Conservation (phyloP, 2,888 invertebrate species). For the Eupeodes luniger region DNA sequence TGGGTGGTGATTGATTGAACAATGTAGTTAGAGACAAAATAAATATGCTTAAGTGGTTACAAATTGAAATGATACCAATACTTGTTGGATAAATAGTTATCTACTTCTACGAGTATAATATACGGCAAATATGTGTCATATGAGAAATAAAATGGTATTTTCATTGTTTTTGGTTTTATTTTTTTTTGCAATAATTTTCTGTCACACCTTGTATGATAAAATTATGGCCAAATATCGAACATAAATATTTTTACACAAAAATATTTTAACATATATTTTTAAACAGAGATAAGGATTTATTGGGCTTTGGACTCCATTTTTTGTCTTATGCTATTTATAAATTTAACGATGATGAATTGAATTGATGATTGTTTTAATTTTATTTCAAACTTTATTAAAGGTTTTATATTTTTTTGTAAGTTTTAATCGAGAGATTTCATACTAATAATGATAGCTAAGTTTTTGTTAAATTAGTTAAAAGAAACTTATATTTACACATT, state of each 20-base stretch:
- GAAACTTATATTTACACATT: no score
- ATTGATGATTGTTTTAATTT: no score
- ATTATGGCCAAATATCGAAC: slow-evolving; percentile 16
- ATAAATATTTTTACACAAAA: slow-evolving; percentile 7
- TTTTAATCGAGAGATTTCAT: no score
- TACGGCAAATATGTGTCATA: slow-evolving; percentile 38
- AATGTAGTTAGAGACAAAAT: slow-evolving; percentile 58
- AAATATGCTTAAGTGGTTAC: slow-evolving; percentile 66
- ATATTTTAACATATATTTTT: background rate
- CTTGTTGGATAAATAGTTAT: background rate
- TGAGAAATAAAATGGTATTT: slow-evolving; percentile 39
- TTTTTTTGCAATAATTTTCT: slow-evolving; percentile 22
- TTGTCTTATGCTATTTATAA: no score
- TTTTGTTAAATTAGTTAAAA: no score
- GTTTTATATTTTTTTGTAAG: no score
- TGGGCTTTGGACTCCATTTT: no score
- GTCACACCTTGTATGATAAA: slow-evolving; percentile 41
- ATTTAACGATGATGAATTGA: no score
- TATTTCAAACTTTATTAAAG: no score
- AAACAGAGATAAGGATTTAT: background rate
- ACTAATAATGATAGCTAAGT: no score
- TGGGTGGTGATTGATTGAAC: slow-evolving; percentile 74
- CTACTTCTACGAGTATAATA: no score
- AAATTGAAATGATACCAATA: slow-evolving; percentile 47
- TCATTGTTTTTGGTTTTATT: background rate